These are phyloP conservation scores for Euura lappo DNA, from an alignment of 1,140 invertebrate species.

Conservation along the genomic window DNA sequence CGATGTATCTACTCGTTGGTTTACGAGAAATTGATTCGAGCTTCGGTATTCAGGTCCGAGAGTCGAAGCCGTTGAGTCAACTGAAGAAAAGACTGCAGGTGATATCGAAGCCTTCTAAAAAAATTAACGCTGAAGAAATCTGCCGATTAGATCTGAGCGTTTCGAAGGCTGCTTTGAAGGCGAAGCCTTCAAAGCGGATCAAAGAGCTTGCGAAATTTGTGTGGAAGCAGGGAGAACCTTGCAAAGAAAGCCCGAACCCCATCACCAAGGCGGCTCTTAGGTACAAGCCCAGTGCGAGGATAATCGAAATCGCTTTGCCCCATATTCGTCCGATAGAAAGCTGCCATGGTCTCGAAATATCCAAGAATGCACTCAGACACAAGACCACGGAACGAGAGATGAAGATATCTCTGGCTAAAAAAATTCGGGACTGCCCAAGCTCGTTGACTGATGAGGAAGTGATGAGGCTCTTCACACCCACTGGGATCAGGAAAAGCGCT, in stretches of 20 bases:
- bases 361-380: constrained; percentile 9
- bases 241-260: constrained; percentile 22
- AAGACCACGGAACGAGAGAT: constrained; percentile 17
- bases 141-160: constrained; percentile 18
- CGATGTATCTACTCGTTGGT: background rate
- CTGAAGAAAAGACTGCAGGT: constrained; percentile 27
- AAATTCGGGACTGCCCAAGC: constrained; percentile 24
- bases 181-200: constrained; percentile 23
- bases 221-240: background rate
- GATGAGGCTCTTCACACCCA: constrained; percentile 23
- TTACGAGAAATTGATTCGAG: too few species aligned
- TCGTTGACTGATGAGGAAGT: constrained; percentile 27
- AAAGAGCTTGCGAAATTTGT: constrained; percentile 24
- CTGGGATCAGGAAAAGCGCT: constrained; percentile 27
- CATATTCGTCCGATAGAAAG: background rate
- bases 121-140: background rate
- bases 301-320: constrained; percentile 28
- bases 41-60: constrained; percentile 23
- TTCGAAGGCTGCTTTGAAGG: constrained; percentile 29
- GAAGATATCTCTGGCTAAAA: constrained; percentile 23
- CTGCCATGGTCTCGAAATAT: constrained; percentile 11
- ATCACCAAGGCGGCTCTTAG: constrained; percentile 26
- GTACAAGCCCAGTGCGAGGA: constrained; percentile 27
- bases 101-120: constrained; percentile 19
- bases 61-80: constrained; percentile 25